Conservation (phyloP, 1,140 invertebrate genomes). For the Sitobion miscanthi region DNA sequence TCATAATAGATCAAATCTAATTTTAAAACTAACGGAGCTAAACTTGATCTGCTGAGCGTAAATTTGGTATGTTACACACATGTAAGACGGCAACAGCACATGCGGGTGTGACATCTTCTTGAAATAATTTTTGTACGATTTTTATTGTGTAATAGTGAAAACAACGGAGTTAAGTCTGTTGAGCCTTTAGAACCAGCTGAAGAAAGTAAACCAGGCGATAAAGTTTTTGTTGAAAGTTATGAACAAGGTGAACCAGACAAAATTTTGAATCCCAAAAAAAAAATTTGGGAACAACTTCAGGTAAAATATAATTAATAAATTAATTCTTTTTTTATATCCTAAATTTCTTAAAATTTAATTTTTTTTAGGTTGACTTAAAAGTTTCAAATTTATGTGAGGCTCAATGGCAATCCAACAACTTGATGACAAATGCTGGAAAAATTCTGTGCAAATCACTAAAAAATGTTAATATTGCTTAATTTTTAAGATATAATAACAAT, state of each 20-base stretch:
- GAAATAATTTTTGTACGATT: not conserved
- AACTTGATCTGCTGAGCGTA: no score
- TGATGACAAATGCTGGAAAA: constrained; percentile 73
- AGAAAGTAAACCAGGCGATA: constrained; percentile 78
- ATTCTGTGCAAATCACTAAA: constrained; percentile 75
- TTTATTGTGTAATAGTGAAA: constrained; percentile 66
- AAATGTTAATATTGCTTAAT: constrained; percentile 70
- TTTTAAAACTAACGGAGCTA: no score
- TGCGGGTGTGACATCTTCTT: no score
- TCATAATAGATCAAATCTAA: no score
- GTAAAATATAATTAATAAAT: constrained; percentile 61
- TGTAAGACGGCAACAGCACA: no score
- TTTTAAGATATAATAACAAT: not conserved
- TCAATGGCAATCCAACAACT: constrained; percentile 81
- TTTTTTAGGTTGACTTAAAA: constrained; percentile 74
- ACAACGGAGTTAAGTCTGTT: constrained; percentile 72
- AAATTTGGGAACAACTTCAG: constrained; percentile 93
- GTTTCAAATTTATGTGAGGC: constrained; percentile 78
- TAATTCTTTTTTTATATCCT: not conserved
- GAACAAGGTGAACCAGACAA: constrained; percentile 81
- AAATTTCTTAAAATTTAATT: not conserved
- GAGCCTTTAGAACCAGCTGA: constrained; percentile 82
- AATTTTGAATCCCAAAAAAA: constrained; percentile 95
- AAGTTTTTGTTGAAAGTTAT: constrained; percentile 81
- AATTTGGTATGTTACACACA: no score